Evolutionary conservation across 2,888 invertebrate species (phyloP).

Genomic region (Cephus runcator): DNA sequence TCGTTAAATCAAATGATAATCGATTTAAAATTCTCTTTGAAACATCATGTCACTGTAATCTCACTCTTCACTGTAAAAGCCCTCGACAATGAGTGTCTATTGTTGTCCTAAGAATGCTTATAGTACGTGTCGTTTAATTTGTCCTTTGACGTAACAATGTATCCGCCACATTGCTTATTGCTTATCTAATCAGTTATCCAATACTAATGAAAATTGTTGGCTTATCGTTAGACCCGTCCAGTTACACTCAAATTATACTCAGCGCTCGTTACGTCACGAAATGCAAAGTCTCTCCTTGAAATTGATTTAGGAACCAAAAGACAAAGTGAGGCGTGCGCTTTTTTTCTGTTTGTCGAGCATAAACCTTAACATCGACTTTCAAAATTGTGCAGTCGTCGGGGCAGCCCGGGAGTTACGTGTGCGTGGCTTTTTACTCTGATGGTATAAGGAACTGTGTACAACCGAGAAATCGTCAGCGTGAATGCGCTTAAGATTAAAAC

Average conservation of each 20-base stretch:
- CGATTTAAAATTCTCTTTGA: neutral
- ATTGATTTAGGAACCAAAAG: neutral
- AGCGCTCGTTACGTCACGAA: neutral
- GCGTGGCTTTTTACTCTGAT: neutral
- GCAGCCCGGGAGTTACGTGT: neutral
- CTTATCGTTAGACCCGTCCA: neutral
- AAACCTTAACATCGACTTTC: neutral
- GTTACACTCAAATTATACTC: neutral
- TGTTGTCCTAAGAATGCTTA: neutral
- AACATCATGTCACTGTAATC: neutral
- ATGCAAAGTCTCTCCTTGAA: neutral
- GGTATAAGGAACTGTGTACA: neutral
- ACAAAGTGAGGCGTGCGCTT: no score
- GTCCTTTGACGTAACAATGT: constrained; percentile 20
- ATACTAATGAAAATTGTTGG: constrained; percentile 42
- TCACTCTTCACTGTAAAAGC: neutral
- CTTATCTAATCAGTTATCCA: constrained; percentile 54
- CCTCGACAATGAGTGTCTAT: neutral
- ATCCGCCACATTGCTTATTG: constrained; percentile 18
- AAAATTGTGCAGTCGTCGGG: neutral
- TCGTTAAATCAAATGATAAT: neutral
- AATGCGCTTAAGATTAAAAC: neutral
- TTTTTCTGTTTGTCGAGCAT: no score
- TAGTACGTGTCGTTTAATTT: neutral
- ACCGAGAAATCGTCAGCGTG: neutral